These are phyloP conservation scores for Neopipo cinnamomea DNA, from an alignment of 2,113 vertebrate species.

Conservation along the genomic window DNA sequence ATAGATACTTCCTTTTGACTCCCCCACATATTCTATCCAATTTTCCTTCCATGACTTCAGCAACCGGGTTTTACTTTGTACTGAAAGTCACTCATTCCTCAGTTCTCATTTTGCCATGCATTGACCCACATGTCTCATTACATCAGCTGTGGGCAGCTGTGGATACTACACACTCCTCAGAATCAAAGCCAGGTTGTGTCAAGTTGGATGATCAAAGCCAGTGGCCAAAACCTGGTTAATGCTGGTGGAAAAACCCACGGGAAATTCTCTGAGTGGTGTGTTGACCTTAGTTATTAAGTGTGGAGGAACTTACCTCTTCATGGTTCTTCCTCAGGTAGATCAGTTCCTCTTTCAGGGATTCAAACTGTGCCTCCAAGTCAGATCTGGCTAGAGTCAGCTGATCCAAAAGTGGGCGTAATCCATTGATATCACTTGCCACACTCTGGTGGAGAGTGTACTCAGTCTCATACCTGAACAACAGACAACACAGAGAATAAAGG, in stretches of 20 bases:
- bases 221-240: neutral
- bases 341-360: conserved; percentile 89
- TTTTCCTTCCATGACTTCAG: neutral
- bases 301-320: conserved; percentile 79
- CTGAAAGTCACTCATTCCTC: neutral
- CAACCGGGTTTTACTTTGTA: neutral
- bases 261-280: neutral
- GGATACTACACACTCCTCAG: neutral
- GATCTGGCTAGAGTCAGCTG: conserved; percentile 75
- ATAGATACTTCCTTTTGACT: neutral
- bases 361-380: conserved; percentile 76
- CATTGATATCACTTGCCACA: conserved; percentile 72
- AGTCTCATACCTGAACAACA: conserved; percentile 63
- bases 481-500: neutral
- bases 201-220: neutral
- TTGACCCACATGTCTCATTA: neutral
- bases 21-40: neutral
- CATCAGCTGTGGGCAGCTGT: neutral
- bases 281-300: neutral
- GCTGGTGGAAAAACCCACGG: neutral
- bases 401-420: conserved; percentile 73
- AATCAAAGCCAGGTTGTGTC: neutral
- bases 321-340: conserved; percentile 91
- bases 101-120: neutral
- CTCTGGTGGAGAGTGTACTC: conserved; percentile 69